Base-by-base conservation (phyloP, 2,113 vertebrate genomes). In the Aix galericulata region DNA sequence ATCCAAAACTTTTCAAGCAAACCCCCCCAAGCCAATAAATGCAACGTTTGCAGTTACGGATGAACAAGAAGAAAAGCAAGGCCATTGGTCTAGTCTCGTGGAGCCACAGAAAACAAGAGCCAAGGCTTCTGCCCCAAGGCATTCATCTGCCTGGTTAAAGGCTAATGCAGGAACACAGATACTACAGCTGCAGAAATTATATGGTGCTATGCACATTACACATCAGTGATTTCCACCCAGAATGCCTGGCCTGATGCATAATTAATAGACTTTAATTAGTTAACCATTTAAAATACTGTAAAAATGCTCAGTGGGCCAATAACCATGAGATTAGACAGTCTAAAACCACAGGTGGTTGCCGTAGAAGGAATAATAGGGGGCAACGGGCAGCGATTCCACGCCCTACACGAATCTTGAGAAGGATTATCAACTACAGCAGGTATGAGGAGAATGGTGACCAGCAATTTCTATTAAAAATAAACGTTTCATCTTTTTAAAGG, bases 241-340 rank as follows among this genome's bases (percentile, higher is more conserved):
- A 93, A 89, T 8, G 40, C 36, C 63, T 42, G 5, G 52, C 11
- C 68, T 67, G 59, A 66, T 94, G 85, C 44, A 94, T 83, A 89
- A 89, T 85, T 94, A 79, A 94, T 84, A 73, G 2, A 58, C 31
- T 86, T 80, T 83, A 93, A 94, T 86, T 82, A 93, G 63, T 91
- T 56, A 75, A 75, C 50, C 55, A 68, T 60, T 86, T 91, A 78
- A 88, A 76, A 88, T 32, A 69, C 25, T 71, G 84, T 89, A 55
- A 95, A 95, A 89, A 87, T 55, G 50, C 27, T 93, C 63, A n/a
- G 8, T 67, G 38, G 13, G 36, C 17, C 48, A 93, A 67, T 40
- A 82, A 62, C 18, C 16, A 38, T 20, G 55, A 89, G 29, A 38
- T 46, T 72, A 76, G 18, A 66, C 58, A 6, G 22, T 59, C 50